A percentile compares a stretch with the other conserved stretches of the same genome.
Evolutionary conservation across 2,888 invertebrate species (phyloP).

Genomic region (Abrostola triplasia): DNA sequence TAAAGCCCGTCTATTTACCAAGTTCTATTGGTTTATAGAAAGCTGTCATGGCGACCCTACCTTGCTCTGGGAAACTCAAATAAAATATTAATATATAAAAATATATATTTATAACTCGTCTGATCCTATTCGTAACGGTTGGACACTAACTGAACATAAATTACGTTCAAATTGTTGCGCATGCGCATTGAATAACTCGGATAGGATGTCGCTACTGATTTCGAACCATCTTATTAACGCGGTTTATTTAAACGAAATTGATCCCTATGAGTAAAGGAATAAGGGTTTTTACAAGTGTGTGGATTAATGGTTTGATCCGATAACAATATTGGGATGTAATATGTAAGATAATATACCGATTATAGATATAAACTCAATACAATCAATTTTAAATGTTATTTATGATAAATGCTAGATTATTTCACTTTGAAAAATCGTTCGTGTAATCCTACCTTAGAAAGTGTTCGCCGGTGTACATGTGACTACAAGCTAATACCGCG

Average conservation of each 20-base stretch:
- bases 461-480: conserved; percentile 35
- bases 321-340: conserved; percentile 66
- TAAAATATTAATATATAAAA: conserved; percentile 55
- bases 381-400: conserved; percentile 63
- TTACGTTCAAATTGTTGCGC: conserved; percentile 68
- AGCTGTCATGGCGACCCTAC: conserved; percentile 12
- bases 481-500: conserved; percentile 41
- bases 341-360: conserved; percentile 69
- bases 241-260: not conserved
- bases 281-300: not conserved
- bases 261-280: not conserved
- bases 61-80: conserved; percentile 37
- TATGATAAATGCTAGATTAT: conserved; percentile 56
- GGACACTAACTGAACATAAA: conserved; percentile 69
- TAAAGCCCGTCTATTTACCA: no score
- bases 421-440: conserved; percentile 54
- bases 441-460: conserved; percentile 55
- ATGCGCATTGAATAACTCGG: conserved; percentile 61
- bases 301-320: conserved; percentile 28
- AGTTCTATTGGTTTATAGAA: not conserved
- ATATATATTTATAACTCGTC: conserved; percentile 63
- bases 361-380: conserved; percentile 64
- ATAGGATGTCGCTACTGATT: conserved; percentile 69
- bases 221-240: conserved; percentile 28
- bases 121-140: conserved; percentile 69